phyloP scores from a whole-genome alignment of 2,888 invertebrate species.

The Hyposoter dolosus region DNA sequence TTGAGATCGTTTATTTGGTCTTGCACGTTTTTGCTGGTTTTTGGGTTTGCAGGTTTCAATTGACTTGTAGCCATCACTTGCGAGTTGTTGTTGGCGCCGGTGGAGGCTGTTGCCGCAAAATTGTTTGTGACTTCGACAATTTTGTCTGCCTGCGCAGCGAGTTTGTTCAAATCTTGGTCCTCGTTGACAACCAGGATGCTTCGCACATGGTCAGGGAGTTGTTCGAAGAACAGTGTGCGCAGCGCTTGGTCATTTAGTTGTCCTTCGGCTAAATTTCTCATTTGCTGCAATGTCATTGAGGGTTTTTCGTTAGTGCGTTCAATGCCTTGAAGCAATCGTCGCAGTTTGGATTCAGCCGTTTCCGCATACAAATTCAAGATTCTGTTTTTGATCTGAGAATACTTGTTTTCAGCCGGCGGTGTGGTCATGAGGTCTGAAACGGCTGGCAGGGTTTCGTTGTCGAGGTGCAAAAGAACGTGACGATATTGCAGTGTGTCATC shows the following conservation, averaged over 20 bases:
- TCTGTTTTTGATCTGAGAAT: conserved; percentile 52
- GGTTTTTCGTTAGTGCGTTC: conserved; percentile 66
- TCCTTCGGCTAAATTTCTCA: conserved; percentile 44
- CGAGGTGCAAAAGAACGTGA: conserved; percentile 48
- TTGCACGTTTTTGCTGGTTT: neutral
- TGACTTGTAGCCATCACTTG: conserved; percentile 6
- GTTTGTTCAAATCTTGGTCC: neutral
- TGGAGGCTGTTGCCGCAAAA: neutral
- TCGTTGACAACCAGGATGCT: conserved; percentile 3
- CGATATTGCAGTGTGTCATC: conserved; percentile 53
- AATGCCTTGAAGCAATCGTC: conserved; percentile 52
- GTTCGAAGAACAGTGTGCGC: conserved; percentile 50
- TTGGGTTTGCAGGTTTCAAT: neutral
- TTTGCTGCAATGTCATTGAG: conserved; percentile 58
- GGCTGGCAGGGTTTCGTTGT: conserved; percentile 45
- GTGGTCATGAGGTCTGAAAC: conserved; percentile 60
- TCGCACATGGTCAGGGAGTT: conserved; percentile 27
- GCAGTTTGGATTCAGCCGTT: conserved; percentile 42
- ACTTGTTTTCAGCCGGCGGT: conserved; percentile 51
- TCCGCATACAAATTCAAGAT: conserved; percentile 60
- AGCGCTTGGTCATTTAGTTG: conserved; percentile 47
- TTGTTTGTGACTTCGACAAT: neutral
- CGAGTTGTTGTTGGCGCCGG: neutral
- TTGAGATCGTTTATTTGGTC: neutral
- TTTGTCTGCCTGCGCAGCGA: neutral